Base-by-base conservation (phyloP, 2,888 invertebrate species). In the Falcaria lacertinaria region DNA sequence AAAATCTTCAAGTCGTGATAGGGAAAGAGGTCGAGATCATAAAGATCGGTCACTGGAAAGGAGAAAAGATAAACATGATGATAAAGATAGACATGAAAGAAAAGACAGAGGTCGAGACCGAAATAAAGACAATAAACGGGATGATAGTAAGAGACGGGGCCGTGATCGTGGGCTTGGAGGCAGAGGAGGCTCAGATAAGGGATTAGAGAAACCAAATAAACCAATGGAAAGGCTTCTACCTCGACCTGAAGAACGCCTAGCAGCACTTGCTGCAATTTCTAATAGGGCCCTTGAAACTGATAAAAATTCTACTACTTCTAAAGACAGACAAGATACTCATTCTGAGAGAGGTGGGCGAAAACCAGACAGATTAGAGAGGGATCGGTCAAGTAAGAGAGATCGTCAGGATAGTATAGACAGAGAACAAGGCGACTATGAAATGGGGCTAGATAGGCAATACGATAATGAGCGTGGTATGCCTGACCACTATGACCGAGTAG, bases 101-200 rank as follows among this genome's bases (percentile, higher is more conserved):
- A 92, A 92, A 53, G 95, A 95, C 52, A 88, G 95, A 50, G 93
- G 94, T 41, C 91, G 95, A 43, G 90, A 90, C 81, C 82, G 92
- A 49, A 91, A 89, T 53, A 79, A 92, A 42, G 93, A 88, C 48
- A 76, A 67, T 54, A 90, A 90, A 76, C 74, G 89, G 57, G 86
- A 87, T 52, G 91, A 91, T 45, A 80, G 88, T 43, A 87, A 91
- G 58, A 75, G 92, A 51, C 71, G 91, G 46, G 89, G 86, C 8
- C 75, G 91, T 28, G 87, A 86, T 19, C 69, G 84, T 43, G 86
- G 88, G n/a, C 64, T 85, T 37, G 89, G 91, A 40, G 89, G 90
- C 43, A 65, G 75, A 47, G 72, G 83, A 39, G 76, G 79, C 32
- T 60, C 78, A 45, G 82, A 88, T 54, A 90, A 92, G 57, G 91